A percentile compares a stretch with the other conserved stretches of the same genome.
Conservation (phyloP, 2,113 vertebrate genomes). For the Marmota flaviventris region DNA sequence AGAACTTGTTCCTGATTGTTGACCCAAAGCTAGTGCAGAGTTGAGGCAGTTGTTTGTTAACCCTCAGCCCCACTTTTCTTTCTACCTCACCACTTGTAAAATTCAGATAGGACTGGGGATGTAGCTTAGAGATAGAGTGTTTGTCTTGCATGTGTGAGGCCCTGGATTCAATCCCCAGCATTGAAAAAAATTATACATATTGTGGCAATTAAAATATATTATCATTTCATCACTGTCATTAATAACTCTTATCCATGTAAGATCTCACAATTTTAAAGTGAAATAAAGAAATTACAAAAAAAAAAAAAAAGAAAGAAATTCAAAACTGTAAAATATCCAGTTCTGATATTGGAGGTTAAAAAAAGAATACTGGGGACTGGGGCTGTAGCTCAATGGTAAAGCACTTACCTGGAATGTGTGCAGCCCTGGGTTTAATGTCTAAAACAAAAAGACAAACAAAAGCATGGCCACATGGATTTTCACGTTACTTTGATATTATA, state of each 20-base stretch:
- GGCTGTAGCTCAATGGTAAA: too few relatives aligned
- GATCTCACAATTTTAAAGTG: conserved; percentile 43
- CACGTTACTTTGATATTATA: conserved; percentile 1
- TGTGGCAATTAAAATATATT: conserved; percentile 31
- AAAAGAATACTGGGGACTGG: neutral
- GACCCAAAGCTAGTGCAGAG: neutral
- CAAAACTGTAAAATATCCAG: conserved; percentile 31
- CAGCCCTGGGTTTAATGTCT: too few relatives aligned
- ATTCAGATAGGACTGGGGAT: neutral
- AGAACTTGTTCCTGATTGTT: neutral
- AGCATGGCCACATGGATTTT: neutral
- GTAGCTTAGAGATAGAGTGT: neutral
- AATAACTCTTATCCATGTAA: neutral
- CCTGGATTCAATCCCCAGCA: neutral
- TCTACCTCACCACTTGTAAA: neutral
- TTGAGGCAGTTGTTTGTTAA: neutral
- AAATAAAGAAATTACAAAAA: neutral
- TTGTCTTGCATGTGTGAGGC: neutral
- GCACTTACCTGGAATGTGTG: too few relatives aligned
- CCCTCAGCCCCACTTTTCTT: neutral
- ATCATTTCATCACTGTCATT: neutral
- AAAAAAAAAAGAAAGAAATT: neutral
- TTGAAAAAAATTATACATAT: neutral
- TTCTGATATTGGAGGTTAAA: neutral
- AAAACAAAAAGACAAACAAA: neutral